A percentile compares a stretch with the other conserved stretches of the same genome.
Evolutionary conservation across 2,797 vertebrate species (phyloP).

Genomic region (Hephaestus fuliginosus): DNA sequence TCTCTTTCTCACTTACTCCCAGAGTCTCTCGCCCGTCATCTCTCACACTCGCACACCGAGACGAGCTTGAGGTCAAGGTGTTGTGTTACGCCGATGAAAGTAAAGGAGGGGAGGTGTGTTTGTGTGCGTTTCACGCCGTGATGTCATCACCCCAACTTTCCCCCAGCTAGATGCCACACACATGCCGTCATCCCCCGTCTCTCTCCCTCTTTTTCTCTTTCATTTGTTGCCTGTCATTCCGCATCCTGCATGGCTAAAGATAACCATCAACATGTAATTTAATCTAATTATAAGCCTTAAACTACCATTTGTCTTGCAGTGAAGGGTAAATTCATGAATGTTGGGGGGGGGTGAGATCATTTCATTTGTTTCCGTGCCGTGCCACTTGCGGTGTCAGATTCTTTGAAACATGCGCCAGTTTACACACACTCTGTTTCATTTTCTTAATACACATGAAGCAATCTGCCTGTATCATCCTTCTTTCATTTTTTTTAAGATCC

Average conservation of each 20-base stretch:
- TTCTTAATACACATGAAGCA: background rate
- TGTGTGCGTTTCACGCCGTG: conserved; percentile 30
- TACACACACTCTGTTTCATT: background rate
- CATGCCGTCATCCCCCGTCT: conserved; percentile 43
- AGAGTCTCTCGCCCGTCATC: background rate
- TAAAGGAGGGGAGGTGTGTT: background rate
- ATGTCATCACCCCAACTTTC: conserved; percentile 37
- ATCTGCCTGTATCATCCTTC: background rate
- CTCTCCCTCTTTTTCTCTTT: background rate
- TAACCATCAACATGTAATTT: conserved; percentile 30
- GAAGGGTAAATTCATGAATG: conserved; percentile 17
- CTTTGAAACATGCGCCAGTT: background rate
- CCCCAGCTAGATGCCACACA: conserved; percentile 40
- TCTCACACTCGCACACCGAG: background rate
- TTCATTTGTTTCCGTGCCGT: background rate
- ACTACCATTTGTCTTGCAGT: background rate
- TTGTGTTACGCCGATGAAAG: too few relatives aligned
- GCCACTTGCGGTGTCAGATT: background rate
- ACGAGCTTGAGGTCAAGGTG: too few relatives aligned
- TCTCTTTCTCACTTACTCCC: background rate
- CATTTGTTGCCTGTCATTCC: background rate
- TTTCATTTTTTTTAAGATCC: conserved; percentile 2
- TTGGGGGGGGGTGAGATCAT: conserved; percentile 29
- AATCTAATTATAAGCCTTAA: conserved; percentile 26
- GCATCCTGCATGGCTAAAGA: conserved; percentile 30